Conservation (phyloP, 2,113 vertebrate species). For the Crotalus viridis region DNA sequence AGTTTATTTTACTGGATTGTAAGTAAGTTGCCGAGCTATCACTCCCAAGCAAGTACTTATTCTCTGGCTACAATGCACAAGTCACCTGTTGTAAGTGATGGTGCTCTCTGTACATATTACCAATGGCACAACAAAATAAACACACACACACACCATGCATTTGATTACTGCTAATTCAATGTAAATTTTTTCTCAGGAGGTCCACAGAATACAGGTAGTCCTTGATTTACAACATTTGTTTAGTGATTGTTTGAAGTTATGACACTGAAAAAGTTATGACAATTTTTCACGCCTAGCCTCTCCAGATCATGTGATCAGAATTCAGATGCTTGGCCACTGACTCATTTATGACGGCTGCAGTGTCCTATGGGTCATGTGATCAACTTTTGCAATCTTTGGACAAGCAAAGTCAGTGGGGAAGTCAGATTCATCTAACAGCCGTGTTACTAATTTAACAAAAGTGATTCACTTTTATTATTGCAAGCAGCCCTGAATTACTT, state of each 20-base stretch:
- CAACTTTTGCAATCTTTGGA: neutral
- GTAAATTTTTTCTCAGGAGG: neutral
- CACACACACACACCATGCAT: neutral
- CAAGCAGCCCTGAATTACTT: too few species aligned
- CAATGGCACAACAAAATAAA: neutral
- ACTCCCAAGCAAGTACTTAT: neutral
- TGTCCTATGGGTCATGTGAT: neutral
- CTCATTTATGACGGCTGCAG: neutral
- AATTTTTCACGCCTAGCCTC: neutral
- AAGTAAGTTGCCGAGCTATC: neutral
- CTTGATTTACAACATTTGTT: neutral
- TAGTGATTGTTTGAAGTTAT: too few species aligned
- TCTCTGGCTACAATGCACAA: neutral
- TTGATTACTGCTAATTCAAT: neutral
- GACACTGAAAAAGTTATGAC: neutral
- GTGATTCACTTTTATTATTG: too few species aligned
- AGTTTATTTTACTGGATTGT: neutral
- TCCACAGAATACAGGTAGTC: neutral
- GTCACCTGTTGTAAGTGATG: neutral
- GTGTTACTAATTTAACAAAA: too few species aligned
- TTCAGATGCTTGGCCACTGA: neutral
- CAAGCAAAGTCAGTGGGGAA: neutral
- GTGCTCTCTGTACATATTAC: neutral
- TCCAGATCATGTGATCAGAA: neutral
- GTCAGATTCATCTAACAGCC: too few species aligned